These are phyloP conservation scores for Drosophila helvetica DNA, from an alignment of 2,888 invertebrate genomes.

Conservation along the genomic window DNA sequence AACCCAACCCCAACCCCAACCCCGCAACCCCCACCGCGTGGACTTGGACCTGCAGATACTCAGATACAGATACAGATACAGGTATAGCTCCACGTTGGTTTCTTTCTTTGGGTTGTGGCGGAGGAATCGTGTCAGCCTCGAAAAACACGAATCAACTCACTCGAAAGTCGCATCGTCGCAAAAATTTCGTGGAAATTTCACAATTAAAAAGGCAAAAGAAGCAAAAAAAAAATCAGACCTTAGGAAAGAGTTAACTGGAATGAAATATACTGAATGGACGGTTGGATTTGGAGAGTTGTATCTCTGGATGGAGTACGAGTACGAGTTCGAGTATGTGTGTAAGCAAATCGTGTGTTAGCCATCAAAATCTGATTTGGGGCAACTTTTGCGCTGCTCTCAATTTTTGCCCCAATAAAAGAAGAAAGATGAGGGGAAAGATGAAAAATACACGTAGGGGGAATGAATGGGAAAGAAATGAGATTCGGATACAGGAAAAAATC, in stretches of 20 bases:
- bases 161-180: slow-evolving; percentile 54
- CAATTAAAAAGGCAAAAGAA: slow-evolving; percentile 70
- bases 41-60: not conserved
- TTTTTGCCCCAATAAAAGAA: not conserved
- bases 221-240: slow-evolving; percentile 36
- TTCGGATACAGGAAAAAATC: not conserved
- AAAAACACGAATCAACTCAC: slow-evolving; percentile 47
- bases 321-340: not conserved
- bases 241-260: slow-evolving; percentile 76
- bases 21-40: slow-evolving; percentile 21
- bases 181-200: slow-evolving; percentile 75
- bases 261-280: slow-evolving; percentile 15
- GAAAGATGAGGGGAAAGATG: not conserved
- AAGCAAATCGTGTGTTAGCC: not conserved
- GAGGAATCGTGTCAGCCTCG: slow-evolving; percentile 70
- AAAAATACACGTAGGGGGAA: not conserved
- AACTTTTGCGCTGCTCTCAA: not conserved
- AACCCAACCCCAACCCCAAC: slow-evolving; percentile 20
- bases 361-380: not conserved
- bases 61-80: slow-evolving; percentile 2
- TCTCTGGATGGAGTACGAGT: not conserved
- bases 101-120: slow-evolving; percentile 47
- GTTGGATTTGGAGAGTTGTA: too few relatives aligned
- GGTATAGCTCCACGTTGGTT: slow-evolving; percentile 26
- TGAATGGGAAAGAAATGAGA: not conserved